Evolutionary conservation across 2,797 vertebrate genomes (phyloP), one percentile per base, ranked within the genome.

Genomic region (Sebastes oblongus): DNA sequence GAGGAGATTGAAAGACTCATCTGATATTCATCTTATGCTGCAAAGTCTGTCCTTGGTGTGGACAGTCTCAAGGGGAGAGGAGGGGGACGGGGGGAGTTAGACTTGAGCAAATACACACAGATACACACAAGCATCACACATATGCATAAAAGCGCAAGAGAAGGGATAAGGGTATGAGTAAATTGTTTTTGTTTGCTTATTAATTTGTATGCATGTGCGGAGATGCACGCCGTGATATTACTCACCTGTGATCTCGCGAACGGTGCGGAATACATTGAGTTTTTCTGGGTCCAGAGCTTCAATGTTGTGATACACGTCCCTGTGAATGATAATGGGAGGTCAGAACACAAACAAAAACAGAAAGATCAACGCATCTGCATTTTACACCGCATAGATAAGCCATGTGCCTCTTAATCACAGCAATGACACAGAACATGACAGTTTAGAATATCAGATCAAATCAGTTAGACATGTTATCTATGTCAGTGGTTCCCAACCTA

Each of bases 181-280:
- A 7, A 24, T 4, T 36, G 20, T 56, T 55, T 72, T 50, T 27
- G 2, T 71, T 75, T 68, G 12, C 25, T 72, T 22, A 46, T 72
- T 52, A 50, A 80, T 66, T 77, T 1, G n/a, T 59, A 67, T 61
- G 25, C 50, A 30, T 72, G 32, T 64, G 66, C 34, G 54, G 30
- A 59, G 24, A 18, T 29, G 16, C 14, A 55, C 46, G 61, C 16
- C 59, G 34, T 25, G 13, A 46, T 32, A 24, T 52, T 14, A 69
- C 91, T 87, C 80, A 99, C 98, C 98, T 94, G 98, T 99, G 91
- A 99, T 97, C 92, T 99, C 98, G 83, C 97, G 95, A 79, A 99
- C 98, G 0, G 98, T 99, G 82, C 96, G 97, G 83, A 99, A 99
- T 16, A 99, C 95, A 29, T 96, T 98, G 68, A 99, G 95, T 88